Evolutionary conservation across 2,888 invertebrate genomes (phyloP), one percentile per base, ranked within the genome.

Genomic region (Plusia festucae): DNA sequence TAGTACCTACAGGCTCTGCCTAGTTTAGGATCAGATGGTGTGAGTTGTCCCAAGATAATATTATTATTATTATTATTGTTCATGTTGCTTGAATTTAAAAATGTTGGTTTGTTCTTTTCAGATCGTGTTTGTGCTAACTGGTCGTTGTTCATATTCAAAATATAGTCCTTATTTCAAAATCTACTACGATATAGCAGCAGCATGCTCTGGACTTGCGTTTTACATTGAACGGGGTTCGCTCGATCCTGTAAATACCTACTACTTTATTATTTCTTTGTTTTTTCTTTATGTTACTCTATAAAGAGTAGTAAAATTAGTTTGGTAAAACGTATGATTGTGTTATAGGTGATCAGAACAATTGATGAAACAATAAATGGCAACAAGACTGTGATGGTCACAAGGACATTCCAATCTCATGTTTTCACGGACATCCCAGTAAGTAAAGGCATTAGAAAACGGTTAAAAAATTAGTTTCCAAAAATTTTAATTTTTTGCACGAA

Each of bases 101-200:
- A 24, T 27, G n/a, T 44, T 60, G 16, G 1, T 22, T 34, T 4
- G 15, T 1, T 60, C 46, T 24, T 68, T 70, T 34, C 71, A 80
- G 79, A 68, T 80, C 53, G 32, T 64, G 0, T 80, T 80, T 53
- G 74, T 80, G 8, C 34, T 82, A n/a, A 80, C 79, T 4, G 81
- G 71, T 5, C 13, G 2, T 27, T 79, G 78, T 49, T n/a, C n/a
- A n/a, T 0, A 0, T 2, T 5, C 7, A n/a, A 0, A 0, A 0
- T 0, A 57, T n/a, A 0, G 2, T 0, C 0, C 16, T 55, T 32
- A 46, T 3, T 79, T 57, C 7, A 54, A 68, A 49, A 65, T 82
- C 5, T 80, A 59, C 52, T 80, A 62, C 13, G 70, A 79, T 6
- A 65, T 82, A 65, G 81, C 79, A 11, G 52, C 63, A 0, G 81